A percentile compares a stretch with the other conserved stretches of the same genome.
Evolutionary conservation across 2,797 vertebrate genomes (phyloP).

Genomic region (Cryptoprocta ferox): DNA sequence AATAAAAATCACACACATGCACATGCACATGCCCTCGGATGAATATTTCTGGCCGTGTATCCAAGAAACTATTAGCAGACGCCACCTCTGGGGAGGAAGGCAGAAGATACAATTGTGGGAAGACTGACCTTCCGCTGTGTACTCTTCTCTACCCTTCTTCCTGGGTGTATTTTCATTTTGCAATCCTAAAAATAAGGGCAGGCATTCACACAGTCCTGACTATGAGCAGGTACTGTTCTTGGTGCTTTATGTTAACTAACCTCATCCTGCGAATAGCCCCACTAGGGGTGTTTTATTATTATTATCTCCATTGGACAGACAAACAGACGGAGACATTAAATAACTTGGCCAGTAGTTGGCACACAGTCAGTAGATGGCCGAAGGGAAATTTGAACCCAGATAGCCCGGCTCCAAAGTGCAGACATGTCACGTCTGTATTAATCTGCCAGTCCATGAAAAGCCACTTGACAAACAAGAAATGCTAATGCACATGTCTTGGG

Average conservation of each 20-base stretch:
- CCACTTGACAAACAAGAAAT: not conserved
- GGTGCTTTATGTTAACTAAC: not conserved
- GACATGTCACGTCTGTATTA: not conserved
- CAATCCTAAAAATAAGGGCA: not conserved
- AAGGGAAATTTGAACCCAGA: not conserved
- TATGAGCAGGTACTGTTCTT: not conserved
- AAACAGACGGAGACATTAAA: not conserved
- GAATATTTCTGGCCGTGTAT: not conserved
- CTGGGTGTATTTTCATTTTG: not conserved
- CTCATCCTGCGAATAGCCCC: not conserved
- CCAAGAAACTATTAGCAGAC: not conserved
- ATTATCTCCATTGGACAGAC: not conserved
- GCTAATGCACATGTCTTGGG: not conserved
- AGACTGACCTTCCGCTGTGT: not conserved
- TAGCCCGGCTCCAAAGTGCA: not conserved
- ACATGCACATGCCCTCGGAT: not conserved
- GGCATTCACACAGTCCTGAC: too few relatives aligned
- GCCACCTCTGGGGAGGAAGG: not conserved
- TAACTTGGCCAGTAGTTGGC: not conserved
- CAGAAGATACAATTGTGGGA: too few relatives aligned
- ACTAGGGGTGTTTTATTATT: accelerated
- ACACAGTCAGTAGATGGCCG: not conserved
- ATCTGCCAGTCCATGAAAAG: not conserved
- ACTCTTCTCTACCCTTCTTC: not conserved
- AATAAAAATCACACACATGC: not conserved